Conservation (phyloP, 23 tunicate genomes). For the Clavelina lepadiformis region DNA sequence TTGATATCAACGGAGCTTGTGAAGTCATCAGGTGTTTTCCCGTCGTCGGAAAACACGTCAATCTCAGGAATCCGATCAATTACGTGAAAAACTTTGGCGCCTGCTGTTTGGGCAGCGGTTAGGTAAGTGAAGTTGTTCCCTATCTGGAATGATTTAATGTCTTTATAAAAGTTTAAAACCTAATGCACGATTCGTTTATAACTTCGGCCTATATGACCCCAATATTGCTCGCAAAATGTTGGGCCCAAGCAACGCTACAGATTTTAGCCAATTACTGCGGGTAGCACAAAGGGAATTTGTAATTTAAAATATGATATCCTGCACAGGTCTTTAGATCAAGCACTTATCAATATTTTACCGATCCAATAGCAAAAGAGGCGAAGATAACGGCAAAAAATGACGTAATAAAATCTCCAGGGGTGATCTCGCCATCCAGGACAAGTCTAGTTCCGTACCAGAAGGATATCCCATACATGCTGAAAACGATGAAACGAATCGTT, state of each 20-base stretch:
- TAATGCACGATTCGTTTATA: no score
- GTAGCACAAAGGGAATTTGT: no score
- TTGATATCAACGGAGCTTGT: not conserved
- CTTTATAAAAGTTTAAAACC: no score
- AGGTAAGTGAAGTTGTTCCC: not conserved
- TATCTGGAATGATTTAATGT: no score
- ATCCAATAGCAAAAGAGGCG: constrained; percentile 42
- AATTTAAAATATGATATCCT: not conserved
- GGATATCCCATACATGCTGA: constrained; percentile 33
- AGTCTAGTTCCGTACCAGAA: constrained; percentile 68
- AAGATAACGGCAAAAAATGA: constrained; percentile 44
- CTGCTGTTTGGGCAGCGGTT: not conserved
- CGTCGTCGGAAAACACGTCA: constrained; percentile 7
- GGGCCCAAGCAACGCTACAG: no score
- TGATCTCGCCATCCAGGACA: constrained; percentile 13
- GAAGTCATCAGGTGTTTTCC: not conserved
- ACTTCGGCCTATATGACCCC: no score
- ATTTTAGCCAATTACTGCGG: no score
- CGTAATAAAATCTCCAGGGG: constrained; percentile 47
- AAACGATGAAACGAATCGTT: not conserved
- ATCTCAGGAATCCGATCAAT: not conserved
- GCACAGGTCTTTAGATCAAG: not conserved
- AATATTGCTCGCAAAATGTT: no score
- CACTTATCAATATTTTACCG: not conserved
- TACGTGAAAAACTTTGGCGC: not conserved